Conservation (phyloP, 1,140 invertebrate species). For the Carposina sasakii region DNA sequence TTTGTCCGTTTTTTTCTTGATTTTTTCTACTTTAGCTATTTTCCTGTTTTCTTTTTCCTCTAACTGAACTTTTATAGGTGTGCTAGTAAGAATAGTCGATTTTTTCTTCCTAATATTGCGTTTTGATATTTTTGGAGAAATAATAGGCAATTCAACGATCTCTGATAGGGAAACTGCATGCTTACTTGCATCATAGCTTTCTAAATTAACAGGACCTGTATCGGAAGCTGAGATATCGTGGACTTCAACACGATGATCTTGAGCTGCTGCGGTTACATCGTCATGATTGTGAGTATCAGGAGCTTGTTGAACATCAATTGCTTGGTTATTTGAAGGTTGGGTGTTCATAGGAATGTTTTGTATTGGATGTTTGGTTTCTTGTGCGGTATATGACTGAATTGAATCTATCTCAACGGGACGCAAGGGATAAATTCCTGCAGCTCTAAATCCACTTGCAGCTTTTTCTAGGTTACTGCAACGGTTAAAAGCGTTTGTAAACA, state of each 20-base stretch:
- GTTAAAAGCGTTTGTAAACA: background rate
- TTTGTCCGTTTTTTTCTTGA: slow-evolving; percentile 10
- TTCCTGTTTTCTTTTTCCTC: slow-evolving; percentile 12
- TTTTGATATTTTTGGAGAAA: slow-evolving; percentile 13
- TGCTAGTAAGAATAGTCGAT: slow-evolving; percentile 13
- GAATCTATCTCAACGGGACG: background rate
- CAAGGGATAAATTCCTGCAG: background rate
- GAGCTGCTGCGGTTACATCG: background rate
- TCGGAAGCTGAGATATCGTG: slow-evolving; percentile 3
- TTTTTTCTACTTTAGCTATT: slow-evolving; percentile 8
- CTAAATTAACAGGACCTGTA: slow-evolving; percentile 14
- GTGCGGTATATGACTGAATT: background rate
- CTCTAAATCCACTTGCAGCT: background rate
- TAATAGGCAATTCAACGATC: slow-evolving; percentile 11
- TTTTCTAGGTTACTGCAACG: background rate
- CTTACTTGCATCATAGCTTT: slow-evolving; percentile 13
- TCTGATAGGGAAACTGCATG: slow-evolving; percentile 19
- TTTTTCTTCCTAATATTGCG: slow-evolving; percentile 13
- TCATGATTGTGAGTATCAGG: background rate
- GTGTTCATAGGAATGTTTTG: background rate
- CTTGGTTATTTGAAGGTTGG: background rate
- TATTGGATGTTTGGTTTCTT: background rate
- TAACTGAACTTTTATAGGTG: slow-evolving; percentile 7
- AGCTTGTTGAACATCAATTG: background rate
- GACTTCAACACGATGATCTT: background rate